Evolutionary conservation across 1,140 invertebrate species (phyloP), one percentile per base, ranked within the genome.

Genomic region (Cotesia chilonis): DNA sequence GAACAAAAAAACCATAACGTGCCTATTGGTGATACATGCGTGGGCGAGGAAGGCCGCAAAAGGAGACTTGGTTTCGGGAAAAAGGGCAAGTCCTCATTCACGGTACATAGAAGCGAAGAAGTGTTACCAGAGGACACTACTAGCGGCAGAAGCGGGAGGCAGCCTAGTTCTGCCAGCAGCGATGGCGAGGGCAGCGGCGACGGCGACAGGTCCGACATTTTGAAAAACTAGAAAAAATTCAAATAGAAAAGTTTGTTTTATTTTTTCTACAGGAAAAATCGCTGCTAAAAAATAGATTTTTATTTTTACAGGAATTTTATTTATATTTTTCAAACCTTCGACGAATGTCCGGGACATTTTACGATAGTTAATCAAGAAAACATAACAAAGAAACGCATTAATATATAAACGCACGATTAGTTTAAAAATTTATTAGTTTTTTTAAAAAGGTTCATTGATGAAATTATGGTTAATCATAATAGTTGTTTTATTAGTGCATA

Each of bases 31-130:
- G 83, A 82, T 86, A 85, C 83, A 86, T 86, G 82, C 78, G 83
- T 87, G 82, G 84, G 85, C 82, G 84, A 87, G 82, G 84, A 88
- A 96, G 95, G 95, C 90, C 93, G 94, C 83, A 97, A 96, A 91
- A 92, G 95, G 90, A 92, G 95, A 88, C 93, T 97, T 91, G 95
- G 95, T 87, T 97, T 98, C 89, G 95, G 95, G 86, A 94, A 94
- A 89, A 94, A 95, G 88, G 94, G 94, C 82, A 95, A 95, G 90
- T 95, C 94, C 87, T 95, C 95, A 79, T 95, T 97, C 90, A 97
- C 95, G 85, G 95, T 97, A 82, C 95, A 97, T 89, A 93, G 96
- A 87, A 96, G 95, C 84, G 96, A 98, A 89, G 96, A 98, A 88
- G 93, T 98, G 80, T 90, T 96, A 79, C 95, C 96, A 74, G 94